Base-by-base conservation (phyloP, 2,113 vertebrate genomes). In the Merops nubicus region DNA sequence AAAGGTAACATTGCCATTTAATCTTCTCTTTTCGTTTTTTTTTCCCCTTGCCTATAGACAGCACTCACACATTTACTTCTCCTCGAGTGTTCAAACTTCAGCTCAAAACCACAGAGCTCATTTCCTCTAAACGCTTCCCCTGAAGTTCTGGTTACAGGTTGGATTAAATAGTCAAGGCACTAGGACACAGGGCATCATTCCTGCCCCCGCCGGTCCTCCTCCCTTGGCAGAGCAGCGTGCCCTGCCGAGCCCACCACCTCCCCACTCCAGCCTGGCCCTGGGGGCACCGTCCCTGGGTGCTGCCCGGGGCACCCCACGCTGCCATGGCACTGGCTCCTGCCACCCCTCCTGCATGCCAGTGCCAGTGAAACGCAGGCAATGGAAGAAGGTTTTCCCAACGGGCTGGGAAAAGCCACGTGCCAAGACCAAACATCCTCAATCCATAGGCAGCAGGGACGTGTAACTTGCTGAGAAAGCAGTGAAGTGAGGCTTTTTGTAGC, bases 1-100 rank as follows among this genome's bases (percentile, higher is more conserved):
- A 97, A 97, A 97, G 96, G 97, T 95, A 97, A 96, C 95, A 94
- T 75, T 96, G 96, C 92, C 40, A 91, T 93, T 96, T 96, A 96
- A 96, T 96, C 95, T 85, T 92, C 95, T 69, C 95, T 89, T 42
- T 72, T 34, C 51, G 13, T 77, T 74, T 64, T 38, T 62, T 38
- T 8, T n/a, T n/a, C n/a, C n/a, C 82, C 50, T 25, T 29, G 72
- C 85, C 82, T 64, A 74, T 31, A 93, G 94, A 80, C 76, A 91
- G 54, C 77, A 34, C 68, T 85, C n/a, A 11, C 38, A 43, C 20
- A 0, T 43, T 75, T 67, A 43, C 74, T 36, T 81, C 80, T 59
- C 95, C 74, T 33, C 10, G 1, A 40, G 68, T 22, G 36, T 60
- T 88, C 85, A 34, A 60, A 91, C 69, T 80, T 86, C 82, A 70